Conservation (phyloP, 2,113 vertebrate species). For the Oreotragus oreotragus region DNA sequence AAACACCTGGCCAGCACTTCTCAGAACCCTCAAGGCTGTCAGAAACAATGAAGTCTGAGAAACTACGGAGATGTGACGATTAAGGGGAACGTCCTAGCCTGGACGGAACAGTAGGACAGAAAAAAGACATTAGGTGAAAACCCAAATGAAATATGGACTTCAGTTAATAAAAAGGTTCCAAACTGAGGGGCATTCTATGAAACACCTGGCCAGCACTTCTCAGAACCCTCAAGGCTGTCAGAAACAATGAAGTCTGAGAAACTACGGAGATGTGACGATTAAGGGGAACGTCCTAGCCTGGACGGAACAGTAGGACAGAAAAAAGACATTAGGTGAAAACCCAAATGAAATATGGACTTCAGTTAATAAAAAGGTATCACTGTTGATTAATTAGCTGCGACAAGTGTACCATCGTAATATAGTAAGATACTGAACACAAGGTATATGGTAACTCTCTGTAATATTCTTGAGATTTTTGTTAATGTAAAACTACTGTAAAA, state of each 20-base stretch:
- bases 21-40: background rate
- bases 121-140: background rate
- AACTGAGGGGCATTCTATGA: background rate
- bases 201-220: background rate
- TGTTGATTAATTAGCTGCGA: background rate
- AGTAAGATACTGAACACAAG: background rate
- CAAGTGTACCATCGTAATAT: background rate
- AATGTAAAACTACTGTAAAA: background rate
- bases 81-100: background rate
- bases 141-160: background rate
- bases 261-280: background rate
- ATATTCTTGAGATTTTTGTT: background rate
- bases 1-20: background rate
- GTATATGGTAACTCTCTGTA: background rate
- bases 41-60: background rate
- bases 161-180: background rate
- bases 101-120: background rate
- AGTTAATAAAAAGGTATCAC: background rate
- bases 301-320: background rate
- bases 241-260: background rate
- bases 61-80: background rate
- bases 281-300: background rate
- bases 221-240: background rate
- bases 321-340: background rate
- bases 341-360: background rate